A percentile compares a stretch with the other conserved stretches of the same genome.
These are phyloP conservation scores for Chloroclysta siterata DNA, from an alignment of 2,888 invertebrate genomes.

Conservation along the genomic window DNA sequence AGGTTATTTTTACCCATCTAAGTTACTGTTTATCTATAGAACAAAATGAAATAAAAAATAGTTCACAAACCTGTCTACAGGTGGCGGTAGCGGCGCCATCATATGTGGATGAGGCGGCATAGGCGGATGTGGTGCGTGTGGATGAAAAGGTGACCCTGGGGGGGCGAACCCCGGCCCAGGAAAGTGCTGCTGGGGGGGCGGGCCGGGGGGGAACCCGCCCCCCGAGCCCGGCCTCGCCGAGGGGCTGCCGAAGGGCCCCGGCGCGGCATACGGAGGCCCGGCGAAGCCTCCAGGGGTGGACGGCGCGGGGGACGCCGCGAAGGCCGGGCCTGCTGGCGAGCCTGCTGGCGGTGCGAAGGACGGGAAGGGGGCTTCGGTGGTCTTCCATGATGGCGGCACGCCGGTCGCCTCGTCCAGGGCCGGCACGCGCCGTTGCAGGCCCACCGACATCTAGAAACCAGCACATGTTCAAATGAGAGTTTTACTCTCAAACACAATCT, in stretches of 20 bases:
- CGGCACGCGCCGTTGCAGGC: slow-evolving; percentile 92
- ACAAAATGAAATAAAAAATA: no score
- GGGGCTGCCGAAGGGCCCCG: slow-evolving; percentile 87
- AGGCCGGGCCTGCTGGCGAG: slow-evolving; percentile 89
- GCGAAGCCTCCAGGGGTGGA: slow-evolving; percentile 90
- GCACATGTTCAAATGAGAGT: no score
- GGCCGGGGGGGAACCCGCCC: slow-evolving; percentile 93
- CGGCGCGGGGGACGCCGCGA: slow-evolving; percentile 89
- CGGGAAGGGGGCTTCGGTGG: slow-evolving; percentile 88
- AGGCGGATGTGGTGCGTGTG: slow-evolving; percentile 94
- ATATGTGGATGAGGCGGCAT: slow-evolving; percentile 89
- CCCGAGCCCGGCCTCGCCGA: slow-evolving; percentile 91
- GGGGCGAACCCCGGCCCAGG: slow-evolving; percentile 90
- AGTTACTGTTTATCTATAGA: no score
- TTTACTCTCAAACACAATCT: no score
- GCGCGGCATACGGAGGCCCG: slow-evolving; percentile 87
- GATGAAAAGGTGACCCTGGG: slow-evolving; percentile 91
- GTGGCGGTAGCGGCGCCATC: slow-evolving; percentile 88
- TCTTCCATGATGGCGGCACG: slow-evolving; percentile 90
- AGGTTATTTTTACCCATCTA: no score
- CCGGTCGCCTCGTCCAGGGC: slow-evolving; percentile 79
- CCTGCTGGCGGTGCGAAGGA: slow-evolving; percentile 91
- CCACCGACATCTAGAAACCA: slow-evolving; percentile 84
- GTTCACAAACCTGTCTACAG: slow-evolving; percentile 89
- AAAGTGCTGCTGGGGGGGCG: slow-evolving; percentile 87